phyloP scores from a whole-genome alignment of 2,113 vertebrate species.

The Hippocampus mohnikei region DNA sequence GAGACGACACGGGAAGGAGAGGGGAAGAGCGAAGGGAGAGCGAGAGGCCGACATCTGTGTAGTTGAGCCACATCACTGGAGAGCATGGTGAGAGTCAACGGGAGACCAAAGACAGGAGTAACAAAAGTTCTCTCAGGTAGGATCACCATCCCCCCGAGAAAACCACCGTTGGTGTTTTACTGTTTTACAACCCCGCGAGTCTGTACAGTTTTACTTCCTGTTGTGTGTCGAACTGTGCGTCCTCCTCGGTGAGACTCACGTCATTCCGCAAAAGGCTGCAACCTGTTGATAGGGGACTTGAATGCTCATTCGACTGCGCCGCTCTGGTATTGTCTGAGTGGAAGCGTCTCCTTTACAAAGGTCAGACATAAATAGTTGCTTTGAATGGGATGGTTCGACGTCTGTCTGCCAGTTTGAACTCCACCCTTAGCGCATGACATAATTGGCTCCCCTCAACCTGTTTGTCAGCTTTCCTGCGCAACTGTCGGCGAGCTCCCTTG shows the following conservation, averaged over 20 bases:
- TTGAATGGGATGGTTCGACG: conserved; percentile 55
- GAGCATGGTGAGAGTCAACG: conserved; percentile 25
- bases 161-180: conserved; percentile 20
- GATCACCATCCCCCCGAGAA: conserved; percentile 33
- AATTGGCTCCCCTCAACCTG: conserved; percentile 42
- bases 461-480: conserved; percentile 30
- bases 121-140: conserved; percentile 47
- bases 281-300: conserved; percentile 56
- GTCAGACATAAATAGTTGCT: conserved; percentile 71
- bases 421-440: conserved; percentile 22
- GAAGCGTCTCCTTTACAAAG: conserved; percentile 64
- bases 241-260: conserved; percentile 24
- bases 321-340: conserved; percentile 18
- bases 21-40: conserved; percentile 16
- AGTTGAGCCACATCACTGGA: conserved; percentile 46
- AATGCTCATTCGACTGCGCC: conserved; percentile 27
- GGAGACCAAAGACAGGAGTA: conserved; percentile 36
- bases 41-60: conserved; percentile 38
- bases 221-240: conserved; percentile 14
- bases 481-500: conserved; percentile 15
- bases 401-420: conserved; percentile 29
- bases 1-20: conserved; percentile 19
- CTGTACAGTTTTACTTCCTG: conserved; percentile 21
- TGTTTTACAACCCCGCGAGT: conserved; percentile 27
- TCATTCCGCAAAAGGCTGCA: conserved; percentile 31